These are phyloP conservation scores for Cataglyphis rosenhaueri DNA, from an alignment of 2,888 invertebrate species.

Conservation along the genomic window DNA sequence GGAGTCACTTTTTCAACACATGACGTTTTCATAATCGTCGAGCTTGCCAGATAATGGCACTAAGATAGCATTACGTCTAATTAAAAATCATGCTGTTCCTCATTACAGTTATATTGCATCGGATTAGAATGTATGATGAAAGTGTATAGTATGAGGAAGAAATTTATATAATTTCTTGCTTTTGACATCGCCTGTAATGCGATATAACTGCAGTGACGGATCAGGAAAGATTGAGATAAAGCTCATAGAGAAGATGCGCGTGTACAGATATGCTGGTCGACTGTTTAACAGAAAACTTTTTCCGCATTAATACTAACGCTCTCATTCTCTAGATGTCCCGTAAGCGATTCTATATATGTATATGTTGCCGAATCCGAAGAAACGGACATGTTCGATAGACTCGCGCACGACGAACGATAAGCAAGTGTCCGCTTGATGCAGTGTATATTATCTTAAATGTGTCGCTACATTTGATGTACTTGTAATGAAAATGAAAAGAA, in stretches of 20 bases:
- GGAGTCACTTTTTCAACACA: neutral
- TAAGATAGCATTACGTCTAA: constrained; percentile 60
- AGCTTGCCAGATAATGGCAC: constrained; percentile 66
- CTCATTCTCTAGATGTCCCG: constrained; percentile 28
- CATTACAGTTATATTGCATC: neutral
- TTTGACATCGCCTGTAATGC: neutral
- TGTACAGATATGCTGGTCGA: neutral
- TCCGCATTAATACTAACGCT: neutral
- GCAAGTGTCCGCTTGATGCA: constrained; percentile 34
- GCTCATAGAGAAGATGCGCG: neutral
- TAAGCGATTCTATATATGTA: constrained; percentile 14
- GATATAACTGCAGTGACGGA: neutral
- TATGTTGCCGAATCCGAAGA: constrained; percentile 5
- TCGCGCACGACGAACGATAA: constrained; percentile 19
- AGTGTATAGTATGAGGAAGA: neutral
- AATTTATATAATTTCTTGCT: constrained; percentile 18
- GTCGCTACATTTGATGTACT: constrained; percentile 33
- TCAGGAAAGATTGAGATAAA: neutral
- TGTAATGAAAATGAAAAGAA: constrained; percentile 36
- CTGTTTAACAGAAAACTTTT: constrained; percentile 7
- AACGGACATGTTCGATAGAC: constrained; percentile 2
- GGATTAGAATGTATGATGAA: neutral
- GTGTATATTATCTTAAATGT: constrained; percentile 40
- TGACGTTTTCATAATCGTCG: constrained; percentile 53
- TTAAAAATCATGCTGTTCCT: constrained; percentile 4